Conservation (phyloP, 2,113 vertebrate species). For the Egretta garzetta region DNA sequence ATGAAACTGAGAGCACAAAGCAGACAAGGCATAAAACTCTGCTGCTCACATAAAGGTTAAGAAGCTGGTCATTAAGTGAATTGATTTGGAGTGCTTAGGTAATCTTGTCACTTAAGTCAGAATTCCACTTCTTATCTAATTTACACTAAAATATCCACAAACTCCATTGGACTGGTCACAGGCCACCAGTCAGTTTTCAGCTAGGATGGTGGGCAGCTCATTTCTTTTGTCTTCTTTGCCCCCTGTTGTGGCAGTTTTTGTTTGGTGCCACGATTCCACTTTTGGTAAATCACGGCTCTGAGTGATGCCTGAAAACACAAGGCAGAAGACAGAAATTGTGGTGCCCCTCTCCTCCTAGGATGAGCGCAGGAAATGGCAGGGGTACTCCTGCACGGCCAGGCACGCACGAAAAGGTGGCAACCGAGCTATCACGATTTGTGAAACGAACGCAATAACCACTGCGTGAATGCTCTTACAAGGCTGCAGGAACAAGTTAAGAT, state of each 20-base stretch:
- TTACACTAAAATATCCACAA: background rate
- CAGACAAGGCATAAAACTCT: background rate
- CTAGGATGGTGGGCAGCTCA: background rate
- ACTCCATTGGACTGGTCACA: background rate
- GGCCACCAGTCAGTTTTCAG: background rate
- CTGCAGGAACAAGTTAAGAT: background rate
- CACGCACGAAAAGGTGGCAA: fast-evolving
- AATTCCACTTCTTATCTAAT: background rate
- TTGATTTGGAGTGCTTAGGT: conserved; percentile 2
- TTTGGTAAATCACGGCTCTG: background rate
- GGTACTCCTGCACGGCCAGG: background rate
- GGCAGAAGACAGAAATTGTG: background rate
- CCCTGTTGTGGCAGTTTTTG: background rate
- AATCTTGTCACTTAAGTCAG: background rate
- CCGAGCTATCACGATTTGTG: fast-evolving
- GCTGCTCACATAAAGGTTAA: background rate
- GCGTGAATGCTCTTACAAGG: background rate
- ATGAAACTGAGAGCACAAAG: background rate
- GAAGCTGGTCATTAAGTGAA: background rate
- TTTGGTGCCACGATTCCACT: background rate
- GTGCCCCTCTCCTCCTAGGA: background rate
- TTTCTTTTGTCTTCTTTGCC: background rate
- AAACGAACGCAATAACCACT: fast-evolving
- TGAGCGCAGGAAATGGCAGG: background rate
- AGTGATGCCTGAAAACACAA: fast-evolving